Base-by-base conservation (phyloP, 1,140 invertebrate genomes). In the Philopotamus ludificatus region DNA sequence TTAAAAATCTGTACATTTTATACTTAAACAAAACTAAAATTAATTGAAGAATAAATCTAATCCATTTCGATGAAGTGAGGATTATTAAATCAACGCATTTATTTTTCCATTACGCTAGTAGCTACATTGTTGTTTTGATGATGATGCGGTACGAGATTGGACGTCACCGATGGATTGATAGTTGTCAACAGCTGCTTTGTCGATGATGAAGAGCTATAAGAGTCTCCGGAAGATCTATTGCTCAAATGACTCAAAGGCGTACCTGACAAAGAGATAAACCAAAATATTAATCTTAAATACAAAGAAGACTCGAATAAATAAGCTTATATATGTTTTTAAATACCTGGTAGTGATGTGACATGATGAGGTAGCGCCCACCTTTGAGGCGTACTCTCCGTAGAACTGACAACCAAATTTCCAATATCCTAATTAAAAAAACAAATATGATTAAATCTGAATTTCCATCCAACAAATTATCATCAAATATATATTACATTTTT, bases 161-260 rank as follows among this genome's bases (percentile, higher is more conserved):
- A 34, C 4, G 4, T 34, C 28, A 34, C 18, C 4, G 67, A 21
- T n/a, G 60, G 42, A 42, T 68, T 68, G 9, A 60, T 51, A 39
- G 59, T 65, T 15, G 84, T 79, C 25, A 88, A 77, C 58, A 89
- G 74, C 70, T 87, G 85, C 23, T 85, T 82, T 1, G 88, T 88
- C 39, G 87, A 89, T 7, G 86, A 87, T 50, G 85, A 85, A 10
- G 87, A 89, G 69, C 86, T 88, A 75, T 88, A 89, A 73, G 87
- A 89, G 71, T 90, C 88, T 51, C 85, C 85, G 54, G 87, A 89
- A 66, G 87, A 88, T 54, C 87, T 82, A 65, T 86, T 86, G 68
- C 86, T 88, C 1, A 85, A 81, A 63, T 82, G 79, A 50, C 84
- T 85, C 28, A 87, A 74, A 1, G 88, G 87, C 15, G 86, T 89